Base-by-base conservation (phyloP, 1,140 invertebrate species). In the Lamellibrachia luymesi region DNA sequence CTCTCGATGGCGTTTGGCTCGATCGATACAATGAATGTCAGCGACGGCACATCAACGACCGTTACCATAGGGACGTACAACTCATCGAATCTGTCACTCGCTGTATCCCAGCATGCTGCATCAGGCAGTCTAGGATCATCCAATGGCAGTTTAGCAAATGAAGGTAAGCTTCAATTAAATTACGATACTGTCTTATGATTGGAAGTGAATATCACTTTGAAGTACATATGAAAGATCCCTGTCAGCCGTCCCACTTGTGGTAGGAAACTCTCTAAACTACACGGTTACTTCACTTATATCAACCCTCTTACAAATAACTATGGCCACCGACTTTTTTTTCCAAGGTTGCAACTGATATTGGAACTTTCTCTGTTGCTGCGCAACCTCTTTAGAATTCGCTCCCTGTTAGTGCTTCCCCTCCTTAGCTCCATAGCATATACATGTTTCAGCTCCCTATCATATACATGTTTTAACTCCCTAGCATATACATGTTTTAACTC, bases 1-100 rank as follows among this genome's bases (percentile, higher is more conserved):
- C 94, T 95, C 90, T 95, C 95, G 50, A 94, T 95, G 50, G 95
- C 95, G 52, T 96, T 95, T 94, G 95, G 95, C 27, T 96, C 95
- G 80, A 94, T 96, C 64, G 95, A 96, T 93, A 96, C 95, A 38
- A 95, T 96, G 27, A 96, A 96, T 93, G 95, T 95, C 89, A 96
- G 95, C 94, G 95, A 95, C 4, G 95, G 95, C 13, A 96, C 95
- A 2, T 94, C 95, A 56, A 94, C 94, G 25, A 94, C 95, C 8
- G 92, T 93, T 51, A 93, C 93, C 90, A 94, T 95, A 90, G 95
- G 95, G 90, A 95, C 95, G 10, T 80, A 17, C 64, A 94, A 95
- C 93, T 95, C 95, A 92, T 95, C 95, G 10, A 95, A 94, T 49
- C 95, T 95, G 90, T 96, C 95, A 51, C 95, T 95, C 80, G 93